Conservation (phyloP, 2,888 invertebrate genomes). For the Zygogramma bicolorata region DNA sequence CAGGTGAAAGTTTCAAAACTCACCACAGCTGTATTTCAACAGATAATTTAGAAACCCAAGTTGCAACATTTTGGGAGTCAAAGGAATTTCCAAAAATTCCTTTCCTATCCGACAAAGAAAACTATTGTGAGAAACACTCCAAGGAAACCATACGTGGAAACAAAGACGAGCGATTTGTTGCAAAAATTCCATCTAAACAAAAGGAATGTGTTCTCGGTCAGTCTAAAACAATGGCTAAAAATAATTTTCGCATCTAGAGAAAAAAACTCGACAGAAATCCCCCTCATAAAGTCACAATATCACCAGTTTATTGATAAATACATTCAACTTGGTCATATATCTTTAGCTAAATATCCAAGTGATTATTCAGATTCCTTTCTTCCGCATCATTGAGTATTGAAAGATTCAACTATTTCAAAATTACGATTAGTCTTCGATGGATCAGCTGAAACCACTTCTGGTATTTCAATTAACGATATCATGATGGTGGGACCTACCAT, state of each 20-base stretch:
- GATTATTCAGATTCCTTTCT: slow-evolving; percentile 25
- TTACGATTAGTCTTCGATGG: slow-evolving; percentile 43
- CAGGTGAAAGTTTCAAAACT: background rate
- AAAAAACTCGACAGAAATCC: slow-evolving; percentile 18
- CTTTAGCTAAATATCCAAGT: background rate
- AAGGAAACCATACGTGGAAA: background rate
- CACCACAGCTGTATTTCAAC: background rate
- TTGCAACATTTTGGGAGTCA: slow-evolving; percentile 40
- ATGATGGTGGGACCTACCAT: slow-evolving; percentile 33
- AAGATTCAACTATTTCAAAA: slow-evolving; percentile 34
- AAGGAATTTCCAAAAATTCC: slow-evolving; percentile 15
- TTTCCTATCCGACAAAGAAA: slow-evolving; percentile 13
- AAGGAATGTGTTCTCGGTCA: slow-evolving; percentile 18
- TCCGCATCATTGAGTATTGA: slow-evolving; percentile 41
- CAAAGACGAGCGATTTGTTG: slow-evolving; percentile 31
- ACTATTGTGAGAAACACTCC: slow-evolving; percentile 24
- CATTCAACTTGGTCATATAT: slow-evolving; percentile 36
- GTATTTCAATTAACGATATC: slow-evolving; percentile 39
- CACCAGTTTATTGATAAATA: slow-evolving; percentile 36
- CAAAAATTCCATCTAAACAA: slow-evolving; percentile 29
- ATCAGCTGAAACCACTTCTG: slow-evolving; percentile 29
- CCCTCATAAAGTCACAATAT: slow-evolving; percentile 23
- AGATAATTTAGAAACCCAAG: slow-evolving; percentile 25
- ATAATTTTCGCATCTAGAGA: slow-evolving; percentile 28
- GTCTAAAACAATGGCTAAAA: slow-evolving; percentile 16